phyloP scores from a whole-genome alignment of 2,888 invertebrate genomes.

The Leptarthrus brevirostris region DNA sequence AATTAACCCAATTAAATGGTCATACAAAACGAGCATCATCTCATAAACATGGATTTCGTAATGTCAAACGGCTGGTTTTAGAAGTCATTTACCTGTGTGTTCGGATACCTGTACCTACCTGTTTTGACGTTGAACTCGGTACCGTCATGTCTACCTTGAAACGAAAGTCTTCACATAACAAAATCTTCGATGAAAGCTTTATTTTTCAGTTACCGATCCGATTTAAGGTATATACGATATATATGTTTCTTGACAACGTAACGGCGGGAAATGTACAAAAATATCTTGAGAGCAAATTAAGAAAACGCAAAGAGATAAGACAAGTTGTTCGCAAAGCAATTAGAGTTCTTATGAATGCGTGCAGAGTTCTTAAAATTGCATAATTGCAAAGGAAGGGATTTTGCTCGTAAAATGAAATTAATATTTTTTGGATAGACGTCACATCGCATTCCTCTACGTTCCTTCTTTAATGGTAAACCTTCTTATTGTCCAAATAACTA shows the following conservation, averaged over 20 bases:
- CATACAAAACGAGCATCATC: not conserved
- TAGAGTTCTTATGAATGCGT: not conserved
- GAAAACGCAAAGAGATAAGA: not conserved
- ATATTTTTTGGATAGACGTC: too few relatives aligned
- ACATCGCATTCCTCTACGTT: too few relatives aligned
- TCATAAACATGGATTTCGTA: not conserved
- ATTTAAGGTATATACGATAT: too few relatives aligned
- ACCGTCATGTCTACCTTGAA: constrained; percentile 3
- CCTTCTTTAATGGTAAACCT: too few relatives aligned
- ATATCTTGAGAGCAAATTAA: not conserved
- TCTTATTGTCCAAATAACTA: too few relatives aligned
- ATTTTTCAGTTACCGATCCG: not conserved
- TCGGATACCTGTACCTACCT: not conserved
- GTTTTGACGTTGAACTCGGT: not conserved
- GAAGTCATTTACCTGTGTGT: not conserved
- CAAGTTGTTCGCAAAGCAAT: not conserved
- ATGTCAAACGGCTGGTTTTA: not conserved
- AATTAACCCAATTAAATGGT: constrained; percentile 3
- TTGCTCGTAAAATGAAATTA: too few relatives aligned
- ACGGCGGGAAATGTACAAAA: not conserved
- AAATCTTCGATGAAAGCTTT: not conserved
- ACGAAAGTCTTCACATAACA: not conserved
- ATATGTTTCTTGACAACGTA: not conserved
- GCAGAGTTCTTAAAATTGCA: not conserved
- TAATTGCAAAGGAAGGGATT: too few relatives aligned